A percentile compares a stretch with the other conserved stretches of the same genome.
These are phyloP conservation scores for Drosophila colorata DNA, from an alignment of 2,888 invertebrate species.

Conservation along the genomic window DNA sequence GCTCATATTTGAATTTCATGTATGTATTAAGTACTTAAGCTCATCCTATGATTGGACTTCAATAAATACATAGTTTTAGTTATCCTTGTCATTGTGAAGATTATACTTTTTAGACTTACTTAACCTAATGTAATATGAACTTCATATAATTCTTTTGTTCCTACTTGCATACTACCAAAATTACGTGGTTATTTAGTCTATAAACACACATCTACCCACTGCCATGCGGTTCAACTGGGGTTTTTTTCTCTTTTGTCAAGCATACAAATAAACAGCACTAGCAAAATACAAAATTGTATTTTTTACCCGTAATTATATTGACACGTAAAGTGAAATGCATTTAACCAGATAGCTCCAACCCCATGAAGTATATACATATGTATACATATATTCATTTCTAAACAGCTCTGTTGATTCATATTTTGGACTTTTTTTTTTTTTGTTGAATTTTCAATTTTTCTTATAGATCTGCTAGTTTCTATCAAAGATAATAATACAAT, in stretches of 20 bases:
- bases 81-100: neutral
- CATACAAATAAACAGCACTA: neutral
- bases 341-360: too few species aligned
- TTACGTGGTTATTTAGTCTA: constrained; percentile 4
- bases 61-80: constrained; percentile 3
- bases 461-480: too few species aligned
- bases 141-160: constrained; percentile 12
- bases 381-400: too few species aligned
- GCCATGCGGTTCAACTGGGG: constrained; percentile 4
- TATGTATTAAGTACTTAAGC: neutral
- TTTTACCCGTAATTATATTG: neutral
- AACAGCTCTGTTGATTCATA: too few species aligned
- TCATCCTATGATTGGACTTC: neutral
- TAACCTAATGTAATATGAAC: neutral
- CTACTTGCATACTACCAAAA: constrained; percentile 10
- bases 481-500: too few species aligned
- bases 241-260: neutral
- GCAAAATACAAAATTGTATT: neutral
- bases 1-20: too few species aligned
- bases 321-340: too few species aligned
- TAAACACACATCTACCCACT: constrained; percentile 3
- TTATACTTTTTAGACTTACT: neutral
- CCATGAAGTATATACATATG: too few species aligned
- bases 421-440: too few species aligned
- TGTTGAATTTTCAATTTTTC: too few species aligned